Evolutionary conservation across 2,797 vertebrate genomes (phyloP), one percentile per base, ranked within the genome.

Genomic region (Cheirogaleus major): DNA sequence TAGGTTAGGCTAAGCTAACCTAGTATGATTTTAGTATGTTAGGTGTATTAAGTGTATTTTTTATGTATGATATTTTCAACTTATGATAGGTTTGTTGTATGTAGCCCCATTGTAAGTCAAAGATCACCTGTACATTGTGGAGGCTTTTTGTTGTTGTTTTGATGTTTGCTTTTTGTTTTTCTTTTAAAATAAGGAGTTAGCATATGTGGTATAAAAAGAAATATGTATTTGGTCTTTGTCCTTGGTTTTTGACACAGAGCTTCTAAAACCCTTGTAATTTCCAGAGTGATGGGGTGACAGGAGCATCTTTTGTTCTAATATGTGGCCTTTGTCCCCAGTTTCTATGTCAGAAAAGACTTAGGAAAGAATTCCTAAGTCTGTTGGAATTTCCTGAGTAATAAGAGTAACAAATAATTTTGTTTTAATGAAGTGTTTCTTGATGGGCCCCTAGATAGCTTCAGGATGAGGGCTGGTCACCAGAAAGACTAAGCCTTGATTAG

Each of bases 141-240:
- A 89, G 25, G n/a, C 41, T 75, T 95, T 95, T 78, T 41, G 76
- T 79, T 59, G 27, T 57, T 57, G 23, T 57, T 90, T 89, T 82
- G 17, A 61, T 23, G 18, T 83, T 59, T 89, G 67, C 32, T 52
- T 84, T 91, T 89, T 41, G 45, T 22, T 86, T 94, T 97, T 73
- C 81, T 80, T 97, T 93, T n/a, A 89, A 86, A 92, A 89, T 82
- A 93, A 87, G 70, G 18, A 93, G 55, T 65, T 79, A 70, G 41
- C 45, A 55, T 43, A 15, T 38, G 23, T 13, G 14, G 18, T 43
- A 38, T 45, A 57, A 38, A 27, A 89, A n/a, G 41, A 80, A 32
- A 82, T 18, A 10, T 30, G 18, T 30, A 43, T 72, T 43, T 75
- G 55, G 27, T 25, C 61, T 73, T 50, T 88, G 25, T 57, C 48